A percentile compares a stretch with the other conserved stretches of the same genome.
These are phyloP conservation scores for Drosophila bocqueti DNA, from an alignment of 1,140 invertebrate species.

Conservation along the genomic window DNA sequence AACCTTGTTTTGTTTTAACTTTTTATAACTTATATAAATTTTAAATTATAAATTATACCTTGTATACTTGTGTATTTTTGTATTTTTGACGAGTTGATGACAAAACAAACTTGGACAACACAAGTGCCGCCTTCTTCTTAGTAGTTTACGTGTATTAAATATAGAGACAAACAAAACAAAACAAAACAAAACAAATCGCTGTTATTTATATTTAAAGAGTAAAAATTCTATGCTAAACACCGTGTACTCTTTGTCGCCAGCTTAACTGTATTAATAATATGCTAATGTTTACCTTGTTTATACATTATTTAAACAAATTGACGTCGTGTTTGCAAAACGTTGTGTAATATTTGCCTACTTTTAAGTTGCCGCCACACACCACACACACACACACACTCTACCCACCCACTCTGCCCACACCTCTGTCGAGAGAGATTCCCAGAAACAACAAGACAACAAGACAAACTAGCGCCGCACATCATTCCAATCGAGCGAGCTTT, in stretches of 20 bases:
- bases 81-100: constrained; percentile 42
- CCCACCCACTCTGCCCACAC: constrained; percentile 38
- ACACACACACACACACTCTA: constrained; percentile 9
- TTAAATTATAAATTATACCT: constrained; percentile 30
- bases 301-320: constrained; percentile 71
- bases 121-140: constrained; percentile 64
- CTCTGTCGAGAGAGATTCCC: constrained; percentile 28
- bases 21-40: constrained; percentile 38
- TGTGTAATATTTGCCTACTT: constrained; percentile 83
- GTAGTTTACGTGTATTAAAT: constrained; percentile 69
- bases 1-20: constrained; percentile 54
- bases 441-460: background rate
- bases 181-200: constrained; percentile 36
- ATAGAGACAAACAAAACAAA: constrained; percentile 42
- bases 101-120: constrained; percentile 59
- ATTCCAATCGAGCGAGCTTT: constrained; percentile 59
- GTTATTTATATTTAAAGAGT: constrained; percentile 75
- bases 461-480: constrained; percentile 50
- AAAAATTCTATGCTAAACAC: constrained; percentile 49
- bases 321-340: constrained; percentile 74
- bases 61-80: constrained; percentile 33
- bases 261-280: constrained; percentile 80
- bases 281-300: constrained; percentile 81
- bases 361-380: constrained; percentile 67
- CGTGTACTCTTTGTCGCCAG: constrained; percentile 76